Base-by-base conservation (phyloP, 2,113 vertebrate genomes). In the Conger conger region DNA sequence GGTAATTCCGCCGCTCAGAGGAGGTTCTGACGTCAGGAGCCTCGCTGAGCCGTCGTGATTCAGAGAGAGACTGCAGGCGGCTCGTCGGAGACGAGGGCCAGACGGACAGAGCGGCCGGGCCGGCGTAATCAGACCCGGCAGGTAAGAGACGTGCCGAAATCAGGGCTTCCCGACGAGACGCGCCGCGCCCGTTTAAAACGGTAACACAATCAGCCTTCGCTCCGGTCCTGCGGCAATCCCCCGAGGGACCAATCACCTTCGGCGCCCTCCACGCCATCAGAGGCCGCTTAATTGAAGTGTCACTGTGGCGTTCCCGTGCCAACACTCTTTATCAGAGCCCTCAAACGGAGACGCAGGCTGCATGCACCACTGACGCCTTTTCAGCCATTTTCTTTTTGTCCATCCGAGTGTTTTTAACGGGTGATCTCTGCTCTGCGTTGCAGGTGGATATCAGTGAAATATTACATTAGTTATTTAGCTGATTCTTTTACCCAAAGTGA, bases 201-300 rank as follows among this genome's bases (percentile, higher is more conserved):
- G 86, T 88, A 89, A 95, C 89, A 18, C 18, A 90, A 86, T 85
- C 89, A 80, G 81, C 84, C 78, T 82, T 87, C 87, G 83, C 35
- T 18, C 54, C 78, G 73, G 82, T 27, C 83, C 82, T 18, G 86
- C 88, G 57, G 57, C 57, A 50, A 50, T 50, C 45, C 11, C 45
- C 45, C 45, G 76, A 27, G 57, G 30, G 0, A 0, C 37, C 76
- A 86, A 79, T 86, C 92, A 89, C 91, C 89, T 50, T 8, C 40
- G 9, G 40, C 20, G 2, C 60, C 60, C 8, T 91, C 85, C 33
- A 84, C 86, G 83, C 87, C 86, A 92, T 85, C 91, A 89, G 92
- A 94, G 92, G 86, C 91, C 89, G 76, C 86, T 76, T 23, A 81
- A 83, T 89, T 90, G 86, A 89, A 85, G 92, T 91, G 91, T 92